These are phyloP conservation scores for Drosophila athabasca DNA, from an alignment of 1,140 invertebrate species.

Conservation along the genomic window DNA sequence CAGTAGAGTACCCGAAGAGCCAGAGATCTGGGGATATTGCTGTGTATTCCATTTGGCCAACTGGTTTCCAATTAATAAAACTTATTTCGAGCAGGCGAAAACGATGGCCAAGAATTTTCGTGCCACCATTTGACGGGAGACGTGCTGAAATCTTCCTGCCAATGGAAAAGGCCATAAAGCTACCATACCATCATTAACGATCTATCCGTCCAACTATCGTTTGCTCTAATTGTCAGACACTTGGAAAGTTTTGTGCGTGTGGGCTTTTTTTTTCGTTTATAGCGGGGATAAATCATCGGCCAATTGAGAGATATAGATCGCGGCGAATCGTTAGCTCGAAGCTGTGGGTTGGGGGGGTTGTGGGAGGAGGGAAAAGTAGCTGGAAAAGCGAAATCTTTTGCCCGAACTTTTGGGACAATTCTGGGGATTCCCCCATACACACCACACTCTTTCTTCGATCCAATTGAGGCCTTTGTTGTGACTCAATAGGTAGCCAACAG, in stretches of 20 bases:
- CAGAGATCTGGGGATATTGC: constrained; percentile 14
- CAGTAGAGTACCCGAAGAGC: too few relatives aligned
- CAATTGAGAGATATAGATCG: constrained; percentile 28
- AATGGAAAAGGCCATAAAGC: constrained; percentile 60
- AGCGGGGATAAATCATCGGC: constrained; percentile 35
- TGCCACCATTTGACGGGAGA: constrained; percentile 23
- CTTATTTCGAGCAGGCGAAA: constrained; percentile 42
- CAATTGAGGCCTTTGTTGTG: constrained; percentile 36
- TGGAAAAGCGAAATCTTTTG: neutral
- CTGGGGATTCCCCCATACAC: too few relatives aligned
- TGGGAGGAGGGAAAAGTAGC: constrained; percentile 33
- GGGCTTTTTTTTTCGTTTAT: constrained; percentile 25
- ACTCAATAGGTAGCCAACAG: constrained; percentile 42
- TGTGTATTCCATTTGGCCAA: constrained; percentile 30
- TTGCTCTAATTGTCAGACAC: constrained; percentile 62
- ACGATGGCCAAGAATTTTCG: constrained; percentile 23
- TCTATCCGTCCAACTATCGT: constrained; percentile 29
- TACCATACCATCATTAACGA: constrained; percentile 36
- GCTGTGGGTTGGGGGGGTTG: constrained; percentile 6
- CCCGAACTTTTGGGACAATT: too few relatives aligned
- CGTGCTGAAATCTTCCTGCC: constrained; percentile 50
- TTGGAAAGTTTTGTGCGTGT: constrained; percentile 60
- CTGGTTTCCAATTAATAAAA: constrained; percentile 57
- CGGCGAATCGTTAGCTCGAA: constrained; percentile 16
- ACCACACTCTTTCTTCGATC: constrained; percentile 25